Evolutionary conservation across 2,113 vertebrate species (phyloP).

Genomic region (Cyanoliseus patagonus): DNA sequence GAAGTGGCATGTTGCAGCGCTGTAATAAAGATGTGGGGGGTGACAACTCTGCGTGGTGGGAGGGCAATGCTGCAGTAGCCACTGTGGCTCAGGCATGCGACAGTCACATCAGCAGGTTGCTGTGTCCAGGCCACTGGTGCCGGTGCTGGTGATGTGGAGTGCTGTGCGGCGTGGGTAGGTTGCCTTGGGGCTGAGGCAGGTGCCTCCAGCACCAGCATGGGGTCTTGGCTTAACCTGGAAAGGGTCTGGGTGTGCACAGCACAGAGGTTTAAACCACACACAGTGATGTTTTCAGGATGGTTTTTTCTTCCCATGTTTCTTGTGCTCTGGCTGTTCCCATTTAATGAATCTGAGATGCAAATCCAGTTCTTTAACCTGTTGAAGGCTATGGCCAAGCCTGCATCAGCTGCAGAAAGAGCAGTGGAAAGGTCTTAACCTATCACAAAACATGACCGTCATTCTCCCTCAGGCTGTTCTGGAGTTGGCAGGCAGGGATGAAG

Average conservation of each 20-base stretch:
- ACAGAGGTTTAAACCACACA: background rate
- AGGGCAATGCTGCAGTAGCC: accelerated
- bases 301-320: background rate
- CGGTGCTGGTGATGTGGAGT: background rate
- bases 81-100: accelerated
- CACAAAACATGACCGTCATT: accelerated
- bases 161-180: background rate
- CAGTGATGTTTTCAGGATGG: background rate
- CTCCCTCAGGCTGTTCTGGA: background rate
- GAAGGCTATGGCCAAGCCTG: background rate
- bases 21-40: accelerated
- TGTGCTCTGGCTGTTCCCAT: background rate
- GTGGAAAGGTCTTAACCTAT: background rate
- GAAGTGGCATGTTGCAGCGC: background rate
- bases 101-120: accelerated
- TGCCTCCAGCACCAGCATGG: background rate
- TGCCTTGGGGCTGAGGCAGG: background rate
- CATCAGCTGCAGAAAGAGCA: background rate
- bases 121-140: background rate
- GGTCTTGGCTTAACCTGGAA: background rate
- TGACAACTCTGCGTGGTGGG: background rate
- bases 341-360: background rate
- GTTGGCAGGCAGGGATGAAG: background rate
- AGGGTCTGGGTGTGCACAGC: accelerated
- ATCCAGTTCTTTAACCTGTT: background rate